Conservation (phyloP, 2,797 vertebrate genomes). For the Brachyalestes nurse region DNA sequence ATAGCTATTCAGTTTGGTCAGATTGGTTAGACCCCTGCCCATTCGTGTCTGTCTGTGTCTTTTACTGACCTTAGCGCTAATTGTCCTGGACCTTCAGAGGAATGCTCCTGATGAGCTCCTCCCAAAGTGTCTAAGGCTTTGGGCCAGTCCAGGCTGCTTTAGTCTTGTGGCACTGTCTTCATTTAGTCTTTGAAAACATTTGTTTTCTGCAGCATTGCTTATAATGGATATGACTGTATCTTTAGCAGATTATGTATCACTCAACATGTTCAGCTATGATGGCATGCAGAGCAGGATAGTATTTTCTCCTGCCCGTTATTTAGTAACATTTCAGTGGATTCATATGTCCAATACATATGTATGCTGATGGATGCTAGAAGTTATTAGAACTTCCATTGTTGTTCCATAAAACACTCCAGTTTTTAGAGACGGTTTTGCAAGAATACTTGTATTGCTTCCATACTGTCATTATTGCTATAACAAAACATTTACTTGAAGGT, state of each 20-base stretch:
- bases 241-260: not conserved
- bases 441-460: not conserved
- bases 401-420: not conserved
- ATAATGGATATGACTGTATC: not conserved
- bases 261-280: not conserved
- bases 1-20: not conserved
- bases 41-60: conserved; percentile 54
- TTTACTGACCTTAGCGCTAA: conserved; percentile 1
- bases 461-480: not conserved
- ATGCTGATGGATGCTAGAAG: not conserved
- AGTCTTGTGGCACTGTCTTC: conserved; percentile 22
- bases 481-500: not conserved
- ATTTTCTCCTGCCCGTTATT: not conserved
- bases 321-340: not conserved
- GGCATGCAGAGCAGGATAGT: not conserved
- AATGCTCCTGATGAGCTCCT: not conserved
- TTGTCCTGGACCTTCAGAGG: conserved; percentile 12
- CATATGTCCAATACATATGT: too few species aligned
- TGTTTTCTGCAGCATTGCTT: not conserved
- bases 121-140: not conserved
- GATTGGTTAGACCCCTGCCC: not conserved
- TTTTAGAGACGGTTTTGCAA: not conserved
- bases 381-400: not conserved
- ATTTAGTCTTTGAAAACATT: conserved; percentile 7
- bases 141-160: not conserved